Conservation (phyloP, 2,888 invertebrate genomes). For the Melipona bicolor region DNA sequence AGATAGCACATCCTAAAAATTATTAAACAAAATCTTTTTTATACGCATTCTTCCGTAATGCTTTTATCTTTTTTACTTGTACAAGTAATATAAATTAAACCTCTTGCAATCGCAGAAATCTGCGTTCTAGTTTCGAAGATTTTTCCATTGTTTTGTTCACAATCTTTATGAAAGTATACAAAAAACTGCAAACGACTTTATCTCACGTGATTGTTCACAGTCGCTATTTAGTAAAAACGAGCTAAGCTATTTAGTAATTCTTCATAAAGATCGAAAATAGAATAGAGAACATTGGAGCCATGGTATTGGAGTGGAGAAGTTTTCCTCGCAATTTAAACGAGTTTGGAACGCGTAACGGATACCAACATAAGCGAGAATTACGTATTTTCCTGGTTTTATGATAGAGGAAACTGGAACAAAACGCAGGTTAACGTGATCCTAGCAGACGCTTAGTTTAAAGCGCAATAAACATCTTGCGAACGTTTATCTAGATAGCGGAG, state of each 20-base stretch:
- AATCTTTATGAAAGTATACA: no score
- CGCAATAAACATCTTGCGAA: constrained; percentile 33
- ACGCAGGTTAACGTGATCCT: not conserved
- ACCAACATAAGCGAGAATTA: not conserved
- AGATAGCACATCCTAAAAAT: no score
- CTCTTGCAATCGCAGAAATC: no score
- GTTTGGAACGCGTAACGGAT: not conserved
- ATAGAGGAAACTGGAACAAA: not conserved
- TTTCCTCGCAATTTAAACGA: not conserved
- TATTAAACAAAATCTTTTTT: no score
- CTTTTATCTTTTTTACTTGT: no score
- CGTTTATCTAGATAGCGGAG: constrained; percentile 34
- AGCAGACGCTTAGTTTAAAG: constrained; percentile 36
- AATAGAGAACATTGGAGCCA: not conserved
- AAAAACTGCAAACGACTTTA: not conserved
- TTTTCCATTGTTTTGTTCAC: no score
- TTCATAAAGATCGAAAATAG: not conserved
- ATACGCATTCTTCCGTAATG: no score
- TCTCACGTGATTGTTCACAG: no score
- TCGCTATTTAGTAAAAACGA: not conserved
- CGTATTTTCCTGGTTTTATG: not conserved
- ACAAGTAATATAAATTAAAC: no score
- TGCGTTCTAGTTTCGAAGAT: no score
- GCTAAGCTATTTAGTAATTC: no score
- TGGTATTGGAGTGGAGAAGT: not conserved